Base-by-base conservation (phyloP, 2,888 invertebrate genomes). In the Temnothorax unifasciatus region DNA sequence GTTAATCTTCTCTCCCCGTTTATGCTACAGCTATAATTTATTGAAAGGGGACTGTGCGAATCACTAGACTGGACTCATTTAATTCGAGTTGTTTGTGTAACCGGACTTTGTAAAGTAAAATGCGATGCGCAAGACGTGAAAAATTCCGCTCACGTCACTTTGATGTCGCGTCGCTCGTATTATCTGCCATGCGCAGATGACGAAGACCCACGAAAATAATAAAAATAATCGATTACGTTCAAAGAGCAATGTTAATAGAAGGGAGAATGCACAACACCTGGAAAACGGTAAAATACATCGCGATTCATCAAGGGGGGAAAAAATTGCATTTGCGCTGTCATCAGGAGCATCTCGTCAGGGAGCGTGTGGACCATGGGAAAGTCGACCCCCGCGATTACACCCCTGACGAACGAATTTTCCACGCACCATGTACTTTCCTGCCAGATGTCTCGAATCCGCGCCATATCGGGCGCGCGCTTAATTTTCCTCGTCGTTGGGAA, bases 391-490 rank as follows among this genome's bases (percentile, higher is more conserved):
- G 44, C 47, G 66, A 66, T 68, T 77, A 41, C 41, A 68, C n/a
- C 54, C 76, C n/a, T 77, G 41, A 77, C 54, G 41, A 79, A 79
- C 59, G 47, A n/a, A 79, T 79, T 79, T 69, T 79, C 44, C 66
- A 77, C 77, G 77, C 76, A 52, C 25, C 66, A 34, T 41, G 76
- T 76, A 76, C 41, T 76, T 76, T 41, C 68, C 25, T 9, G 41
- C 59, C 79, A 79, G 79, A 69, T 79, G 79, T 79, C 47, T 71
- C 71, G 71, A 59, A 79, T 79, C 44, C 77, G 77, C 44, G 57
- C 29, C 66, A n/a, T 5, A 25, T 21, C 41, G 68, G 1, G 54
- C 54, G 8, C 21, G 21, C 71, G 71, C 44, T 18, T 79, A 79
- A 79, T 79, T 79, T 79, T 79, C 71, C 79, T 59, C 71, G 13